Base-by-base conservation (phyloP, 2,888 invertebrate genomes). In the Nematopogon swammerdamellus region DNA sequence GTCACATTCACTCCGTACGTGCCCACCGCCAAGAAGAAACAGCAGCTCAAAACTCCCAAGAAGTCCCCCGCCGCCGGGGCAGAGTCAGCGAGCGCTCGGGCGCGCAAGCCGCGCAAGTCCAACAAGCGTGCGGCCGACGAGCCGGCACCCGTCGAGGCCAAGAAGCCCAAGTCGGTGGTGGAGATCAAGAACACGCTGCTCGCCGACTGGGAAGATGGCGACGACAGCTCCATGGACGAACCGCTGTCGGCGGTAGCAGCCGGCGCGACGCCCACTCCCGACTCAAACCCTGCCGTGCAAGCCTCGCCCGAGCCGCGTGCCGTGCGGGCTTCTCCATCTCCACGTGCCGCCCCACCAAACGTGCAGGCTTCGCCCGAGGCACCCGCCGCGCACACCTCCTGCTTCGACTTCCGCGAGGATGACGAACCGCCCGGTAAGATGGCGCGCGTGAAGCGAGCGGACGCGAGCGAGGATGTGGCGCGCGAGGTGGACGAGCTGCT, bases 341-440 rank as follows among this genome's bases (percentile, higher is more conserved):
- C n/a, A n/a, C n/a, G 36, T 30, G n/a, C n/a, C n/a, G n/a, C n/a
- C 3, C 18, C 55, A 57, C 19, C 54, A 45, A 50, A 58, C 57
- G 64, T 72, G 18, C 65, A 71, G 1, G 62, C 68, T 29, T 68
- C 68, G 10, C 66, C 70, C 1, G 70, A 69, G 51, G 71, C 73
- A 19, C 72, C 75, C 11, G 69, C 5, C 30, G 30, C 14, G 11
- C 49, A 42, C 45, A 73, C 85, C 49, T 87, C 89, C 0, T 91
- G 91, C 63, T 92, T 91, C 62, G 91, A 92, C 65, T 91, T 91
- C 63, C 86, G 88, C 56, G 89, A 90, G 53, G 89, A 89, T 56
- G 85, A 88, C 62, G 83, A 81, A 59, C 79, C 83, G 75, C 76
- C 80, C 11, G 70, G 72, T 18, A 88, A 88, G 72, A 86, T 88